Conservation (phyloP, 2,113 vertebrate species). For the Pluvianellus socialis region DNA sequence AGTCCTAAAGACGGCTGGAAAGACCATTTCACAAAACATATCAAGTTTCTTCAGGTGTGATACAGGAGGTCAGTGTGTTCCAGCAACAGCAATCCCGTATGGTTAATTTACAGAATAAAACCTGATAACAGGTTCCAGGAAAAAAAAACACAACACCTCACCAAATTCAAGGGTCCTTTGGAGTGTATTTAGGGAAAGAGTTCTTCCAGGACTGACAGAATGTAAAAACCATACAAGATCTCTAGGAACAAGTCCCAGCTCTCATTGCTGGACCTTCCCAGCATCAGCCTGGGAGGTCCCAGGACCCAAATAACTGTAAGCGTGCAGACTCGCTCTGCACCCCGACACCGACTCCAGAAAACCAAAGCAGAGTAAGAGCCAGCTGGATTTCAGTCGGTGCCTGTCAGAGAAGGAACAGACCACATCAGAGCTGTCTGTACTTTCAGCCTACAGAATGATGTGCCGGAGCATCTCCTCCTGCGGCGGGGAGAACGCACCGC, state of each 20-base stretch:
- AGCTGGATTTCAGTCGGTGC: background rate
- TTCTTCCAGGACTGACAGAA: background rate
- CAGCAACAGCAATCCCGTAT: background rate
- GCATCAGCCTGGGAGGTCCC: background rate
- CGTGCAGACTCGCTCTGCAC: background rate
- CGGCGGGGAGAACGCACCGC: background rate
- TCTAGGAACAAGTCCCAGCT: background rate
- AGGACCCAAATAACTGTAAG: rapidly evolving
- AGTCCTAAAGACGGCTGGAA: background rate
- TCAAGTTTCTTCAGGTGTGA: background rate
- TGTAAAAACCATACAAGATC: background rate
- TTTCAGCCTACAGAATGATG: background rate
- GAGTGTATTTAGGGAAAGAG: background rate
- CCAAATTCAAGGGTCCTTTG: background rate
- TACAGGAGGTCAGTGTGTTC: background rate
- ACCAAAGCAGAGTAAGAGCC: background rate
- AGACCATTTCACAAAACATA: background rate
- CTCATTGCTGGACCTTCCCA: background rate
- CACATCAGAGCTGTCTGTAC: background rate
- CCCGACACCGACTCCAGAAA: background rate
- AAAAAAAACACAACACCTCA: background rate
- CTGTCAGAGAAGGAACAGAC: background rate
- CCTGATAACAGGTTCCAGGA: background rate
- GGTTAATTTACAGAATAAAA: background rate
- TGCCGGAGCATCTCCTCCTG: background rate